Evolutionary conservation across 2,797 vertebrate genomes (phyloP).

Genomic region (Coendou prehensilis): DNA sequence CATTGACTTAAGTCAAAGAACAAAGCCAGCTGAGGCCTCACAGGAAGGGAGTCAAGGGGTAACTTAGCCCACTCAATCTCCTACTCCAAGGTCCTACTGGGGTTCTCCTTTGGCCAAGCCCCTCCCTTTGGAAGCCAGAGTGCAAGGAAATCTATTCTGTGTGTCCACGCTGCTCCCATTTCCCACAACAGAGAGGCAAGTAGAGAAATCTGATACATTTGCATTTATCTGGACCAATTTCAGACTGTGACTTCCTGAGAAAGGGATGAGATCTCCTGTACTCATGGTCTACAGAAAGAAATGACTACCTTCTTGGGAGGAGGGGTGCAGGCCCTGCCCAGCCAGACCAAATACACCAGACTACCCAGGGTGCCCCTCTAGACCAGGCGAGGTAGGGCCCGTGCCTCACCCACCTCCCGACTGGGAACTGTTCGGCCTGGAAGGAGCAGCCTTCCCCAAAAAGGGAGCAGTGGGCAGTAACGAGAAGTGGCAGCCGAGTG

Average conservation of each 20-base stretch:
- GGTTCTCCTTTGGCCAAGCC: background rate
- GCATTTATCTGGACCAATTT: background rate
- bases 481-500: conserved; percentile 71
- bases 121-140: background rate
- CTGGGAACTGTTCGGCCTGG: background rate
- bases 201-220: background rate
- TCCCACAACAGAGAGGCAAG: background rate
- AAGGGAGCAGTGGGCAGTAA: conserved; percentile 27
- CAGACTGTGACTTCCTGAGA: conserved; percentile 12
- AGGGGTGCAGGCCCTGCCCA: background rate
- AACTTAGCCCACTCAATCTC: background rate
- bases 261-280: background rate
- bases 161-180: background rate
- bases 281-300: background rate
- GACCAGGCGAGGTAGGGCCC: background rate
- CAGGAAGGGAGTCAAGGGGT: background rate
- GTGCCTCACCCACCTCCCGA: background rate
- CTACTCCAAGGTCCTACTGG: background rate
- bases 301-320: background rate
- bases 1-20: background rate
- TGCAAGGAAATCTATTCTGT: background rate
- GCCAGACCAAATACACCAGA: background rate
- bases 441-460: conserved; percentile 6
- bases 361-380: background rate
- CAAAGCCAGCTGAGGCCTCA: background rate